phyloP scores from a whole-genome alignment of 2,888 invertebrate species.

The Protonemura montana region DNA sequence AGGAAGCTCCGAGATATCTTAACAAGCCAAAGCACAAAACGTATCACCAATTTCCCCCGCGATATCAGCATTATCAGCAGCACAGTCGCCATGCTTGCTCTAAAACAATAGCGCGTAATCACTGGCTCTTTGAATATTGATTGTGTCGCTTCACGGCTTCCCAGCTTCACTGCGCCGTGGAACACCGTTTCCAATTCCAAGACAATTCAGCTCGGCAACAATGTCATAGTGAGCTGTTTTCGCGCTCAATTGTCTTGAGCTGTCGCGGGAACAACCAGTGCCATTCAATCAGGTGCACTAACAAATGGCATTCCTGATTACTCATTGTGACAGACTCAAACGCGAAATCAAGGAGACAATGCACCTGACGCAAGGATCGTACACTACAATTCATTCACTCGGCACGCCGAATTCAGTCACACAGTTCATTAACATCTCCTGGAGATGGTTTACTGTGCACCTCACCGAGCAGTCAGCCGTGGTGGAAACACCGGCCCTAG shows the following conservation, averaged over 20 bases:
- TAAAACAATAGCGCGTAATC: not conserved
- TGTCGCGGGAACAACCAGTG: not conserved
- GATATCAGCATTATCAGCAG: not conserved
- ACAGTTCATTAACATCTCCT: no score
- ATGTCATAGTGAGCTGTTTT: not conserved
- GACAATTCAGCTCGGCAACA: not conserved
- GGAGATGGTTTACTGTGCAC: no score
- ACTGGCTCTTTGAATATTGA: not conserved
- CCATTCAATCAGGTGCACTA: not conserved
- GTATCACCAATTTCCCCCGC: not conserved
- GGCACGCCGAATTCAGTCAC: no score
- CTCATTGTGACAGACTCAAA: not conserved
- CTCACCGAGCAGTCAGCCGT: no score
- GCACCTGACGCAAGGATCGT: not conserved
- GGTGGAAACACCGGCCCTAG: no score
- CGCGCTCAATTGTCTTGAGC: not conserved
- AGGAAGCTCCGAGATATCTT: no score
- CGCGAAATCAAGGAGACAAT: not conserved
- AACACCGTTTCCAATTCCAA: no score
- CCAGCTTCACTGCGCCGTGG: no score
- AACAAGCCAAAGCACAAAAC: not conserved
- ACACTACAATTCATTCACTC: no score
- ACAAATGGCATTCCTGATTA: not conserved
- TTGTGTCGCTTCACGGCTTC: not conserved
- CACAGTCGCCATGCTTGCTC: not conserved